Base-by-base conservation (phyloP, 1,140 invertebrate genomes). In the Zaprionus inermis region DNA sequence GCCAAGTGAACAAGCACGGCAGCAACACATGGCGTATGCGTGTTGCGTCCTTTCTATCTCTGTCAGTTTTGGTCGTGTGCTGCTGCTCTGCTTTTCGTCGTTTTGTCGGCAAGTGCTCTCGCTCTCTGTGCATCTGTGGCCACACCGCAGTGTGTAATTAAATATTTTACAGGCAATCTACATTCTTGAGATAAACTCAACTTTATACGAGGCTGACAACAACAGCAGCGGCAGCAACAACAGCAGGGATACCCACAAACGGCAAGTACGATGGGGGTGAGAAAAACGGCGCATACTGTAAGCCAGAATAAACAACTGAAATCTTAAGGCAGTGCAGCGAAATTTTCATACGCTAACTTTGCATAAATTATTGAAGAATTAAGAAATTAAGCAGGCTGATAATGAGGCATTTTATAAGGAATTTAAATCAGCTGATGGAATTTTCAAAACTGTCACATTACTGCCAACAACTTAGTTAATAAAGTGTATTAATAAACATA, bases 141-240 rank as follows among this genome's bases (percentile, higher is more conserved):
- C 54, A 77, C 75, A 78, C 82, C 83, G 77, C 76, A 86, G 75
- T 90, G 80, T 89, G 85, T 89, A 89, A 89, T 89, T 89, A 89
- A 89, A 89, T 89, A 89, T 89, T 89, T 89, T 89, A 89, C 84
- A 89, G 84, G 84, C 85, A 89, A 89, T 89, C 84, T 89, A 89
- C 84, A 90, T 89, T 89, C 84, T 89, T 90, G 78, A 89, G 84
- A 89, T 89, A 89, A 89, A 89, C 85, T 84, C 81, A 71, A 80
- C 81, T 84, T 89, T 81, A 78, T 78, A 64, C 68, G 63, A 60
- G 72, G 56, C 61, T 49, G 55, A n/a, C 51, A 55, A 38, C 64
- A 58, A 9, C 49, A 63, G 30, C 57, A 66, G 46, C 56, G 49
- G 38, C 49, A 54, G 20, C 59, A 49, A 7, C 44, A 65, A 22